A percentile compares a stretch with the other conserved stretches of the same genome.
These are phyloP conservation scores for Malurus melanocephalus DNA, from an alignment of 2,113 vertebrate species.

Conservation along the genomic window DNA sequence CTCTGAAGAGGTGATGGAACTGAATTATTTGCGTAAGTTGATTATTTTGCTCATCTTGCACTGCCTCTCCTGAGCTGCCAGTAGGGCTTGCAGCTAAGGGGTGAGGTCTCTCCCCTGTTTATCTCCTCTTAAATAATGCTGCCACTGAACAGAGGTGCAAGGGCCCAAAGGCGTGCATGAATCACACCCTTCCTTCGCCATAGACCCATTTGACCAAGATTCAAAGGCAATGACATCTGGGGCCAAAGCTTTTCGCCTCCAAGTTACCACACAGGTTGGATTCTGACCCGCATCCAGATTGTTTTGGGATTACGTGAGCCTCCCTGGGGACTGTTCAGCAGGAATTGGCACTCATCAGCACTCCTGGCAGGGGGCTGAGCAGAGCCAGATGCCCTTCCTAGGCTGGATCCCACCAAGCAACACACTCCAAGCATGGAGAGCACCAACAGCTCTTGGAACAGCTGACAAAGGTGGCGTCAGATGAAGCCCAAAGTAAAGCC, in stretches of 20 bases:
- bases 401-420: accelerated
- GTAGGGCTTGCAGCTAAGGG: not conserved
- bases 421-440: accelerated
- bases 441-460: not conserved
- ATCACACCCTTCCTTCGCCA: not conserved
- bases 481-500: not conserved
- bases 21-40: not conserved
- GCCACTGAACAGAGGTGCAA: not conserved
- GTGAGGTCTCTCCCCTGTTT: not conserved
- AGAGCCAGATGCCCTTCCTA: not conserved
- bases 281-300: not conserved
- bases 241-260: not conserved
- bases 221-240: not conserved
- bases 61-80: not conserved
- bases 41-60: not conserved
- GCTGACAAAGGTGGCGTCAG: not conserved
- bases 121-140: not conserved
- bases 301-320: not conserved
- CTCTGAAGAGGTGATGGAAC: not conserved
- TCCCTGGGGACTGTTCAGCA: not conserved
- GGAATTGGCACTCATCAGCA: not conserved
- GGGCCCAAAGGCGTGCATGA: not conserved
- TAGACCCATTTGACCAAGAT: not conserved
- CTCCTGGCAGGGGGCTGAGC: not conserved
- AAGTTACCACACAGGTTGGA: not conserved